Evolutionary conservation across 1,140 invertebrate species (phyloP).

Genomic region (Ridgeia piscesae): DNA sequence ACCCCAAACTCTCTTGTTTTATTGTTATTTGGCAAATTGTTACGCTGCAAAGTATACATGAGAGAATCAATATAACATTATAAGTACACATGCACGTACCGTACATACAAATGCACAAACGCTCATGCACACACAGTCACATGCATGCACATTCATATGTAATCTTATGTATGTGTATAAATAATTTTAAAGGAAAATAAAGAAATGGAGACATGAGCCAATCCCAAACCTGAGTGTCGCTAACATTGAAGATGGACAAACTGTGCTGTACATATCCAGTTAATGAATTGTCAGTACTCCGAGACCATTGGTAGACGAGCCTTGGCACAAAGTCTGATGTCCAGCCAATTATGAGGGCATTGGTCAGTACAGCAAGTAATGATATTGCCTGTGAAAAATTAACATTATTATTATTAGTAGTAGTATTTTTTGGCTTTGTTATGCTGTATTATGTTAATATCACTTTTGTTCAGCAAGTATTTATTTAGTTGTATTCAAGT

Average conservation of each 20-base stretch:
- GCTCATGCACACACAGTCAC: no score
- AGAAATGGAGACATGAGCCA: neutral
- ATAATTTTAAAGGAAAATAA: neutral
- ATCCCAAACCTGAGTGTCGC: conserved; percentile 54
- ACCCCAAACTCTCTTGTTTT: conserved; percentile 53
- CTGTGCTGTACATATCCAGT: conserved; percentile 81
- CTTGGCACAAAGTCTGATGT: conserved; percentile 55
- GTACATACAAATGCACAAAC: no score
- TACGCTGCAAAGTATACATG: conserved; percentile 54
- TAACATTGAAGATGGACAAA: conserved; percentile 77
- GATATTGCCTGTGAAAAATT: neutral
- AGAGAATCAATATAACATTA: neutral
- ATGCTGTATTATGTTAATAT: no score
- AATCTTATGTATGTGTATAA: neutral
- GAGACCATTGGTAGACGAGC: conserved; percentile 55
- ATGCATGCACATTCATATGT: no score
- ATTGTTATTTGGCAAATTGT: conserved; percentile 52
- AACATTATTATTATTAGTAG: neutral
- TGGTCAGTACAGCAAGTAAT: neutral
- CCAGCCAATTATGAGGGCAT: conserved; percentile 49
- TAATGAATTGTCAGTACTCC: conserved; percentile 66
- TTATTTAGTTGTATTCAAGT: no score
- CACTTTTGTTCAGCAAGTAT: no score
- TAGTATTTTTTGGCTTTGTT: no score
- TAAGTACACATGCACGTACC: no score